These are phyloP conservation scores for Apotomis turbidana DNA, from an alignment of 2,888 invertebrate genomes.

Conservation along the genomic window DNA sequence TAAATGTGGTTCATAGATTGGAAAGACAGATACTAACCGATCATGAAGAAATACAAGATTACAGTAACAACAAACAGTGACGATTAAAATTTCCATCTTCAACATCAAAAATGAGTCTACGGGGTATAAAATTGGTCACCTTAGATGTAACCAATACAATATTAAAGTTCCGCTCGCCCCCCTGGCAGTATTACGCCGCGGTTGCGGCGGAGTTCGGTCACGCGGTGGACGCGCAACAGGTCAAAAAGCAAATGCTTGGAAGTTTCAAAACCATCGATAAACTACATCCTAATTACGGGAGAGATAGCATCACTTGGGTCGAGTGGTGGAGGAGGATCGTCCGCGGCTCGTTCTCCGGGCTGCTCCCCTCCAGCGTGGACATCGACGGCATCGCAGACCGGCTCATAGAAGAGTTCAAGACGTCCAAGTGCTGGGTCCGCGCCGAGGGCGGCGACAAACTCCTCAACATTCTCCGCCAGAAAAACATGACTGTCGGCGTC, in stretches of 20 bases:
- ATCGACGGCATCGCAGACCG: slow-evolving; percentile 77
- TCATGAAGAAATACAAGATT: slow-evolving; percentile 29
- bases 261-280: slow-evolving; percentile 86
- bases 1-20: slow-evolving; percentile 21
- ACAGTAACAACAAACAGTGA: slow-evolving; percentile 13
- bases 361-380: slow-evolving; percentile 62
- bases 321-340: slow-evolving; percentile 93
- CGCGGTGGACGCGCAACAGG: slow-evolving; percentile 76
- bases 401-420: slow-evolving; percentile 88
- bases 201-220: slow-evolving; percentile 89
- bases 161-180: slow-evolving; percentile 87
- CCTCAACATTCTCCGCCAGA: slow-evolving; percentile 83
- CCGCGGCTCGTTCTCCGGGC: slow-evolving; percentile 84
- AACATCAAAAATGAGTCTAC: slow-evolving; percentile 65
- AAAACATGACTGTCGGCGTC: slow-evolving; percentile 85
- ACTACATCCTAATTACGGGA: slow-evolving; percentile 92
- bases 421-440: slow-evolving; percentile 88
- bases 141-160: slow-evolving; percentile 96
- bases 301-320: slow-evolving; percentile 87
- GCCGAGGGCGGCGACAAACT: slow-evolving; percentile 86
- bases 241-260: slow-evolving; percentile 85
- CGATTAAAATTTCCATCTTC: background rate
- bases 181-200: slow-evolving; percentile 89
- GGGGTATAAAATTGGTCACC: slow-evolving; percentile 87
- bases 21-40: slow-evolving; percentile 7